Conservation (phyloP, 1,140 invertebrate genomes). For the Heterodera carotae region DNA sequence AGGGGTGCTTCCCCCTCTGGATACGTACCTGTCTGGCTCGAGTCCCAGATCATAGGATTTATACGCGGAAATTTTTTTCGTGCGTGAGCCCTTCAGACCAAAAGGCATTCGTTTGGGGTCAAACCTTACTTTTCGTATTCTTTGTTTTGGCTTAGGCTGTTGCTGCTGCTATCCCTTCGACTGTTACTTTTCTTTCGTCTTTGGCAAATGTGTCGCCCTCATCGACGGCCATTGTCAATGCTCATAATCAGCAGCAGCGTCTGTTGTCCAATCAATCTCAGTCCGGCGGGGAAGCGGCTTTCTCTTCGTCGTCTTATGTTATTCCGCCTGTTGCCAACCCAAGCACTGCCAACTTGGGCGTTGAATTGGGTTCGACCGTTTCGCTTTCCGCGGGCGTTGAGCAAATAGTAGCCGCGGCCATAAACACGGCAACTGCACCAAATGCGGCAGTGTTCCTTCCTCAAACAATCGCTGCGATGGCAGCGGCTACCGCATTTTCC, state of each 20-base stretch:
- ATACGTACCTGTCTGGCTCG: no score
- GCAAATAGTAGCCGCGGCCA: conserved; percentile 27
- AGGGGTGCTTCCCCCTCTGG: no score
- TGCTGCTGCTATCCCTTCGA: background rate
- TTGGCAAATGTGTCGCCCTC: background rate
- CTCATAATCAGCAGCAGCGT: background rate
- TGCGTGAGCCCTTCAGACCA: no score
- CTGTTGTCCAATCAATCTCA: background rate
- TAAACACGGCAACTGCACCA: conserved; percentile 20
- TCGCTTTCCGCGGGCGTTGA: conserved; percentile 25
- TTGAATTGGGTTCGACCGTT: background rate
- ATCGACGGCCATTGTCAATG: background rate
- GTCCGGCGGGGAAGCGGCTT: background rate
- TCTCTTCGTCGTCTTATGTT: background rate
- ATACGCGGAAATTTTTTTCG: no score
- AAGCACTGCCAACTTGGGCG: background rate
- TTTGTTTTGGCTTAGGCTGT: background rate
- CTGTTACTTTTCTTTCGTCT: background rate
- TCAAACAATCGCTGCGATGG: conserved; percentile 17
- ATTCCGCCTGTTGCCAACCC: background rate
- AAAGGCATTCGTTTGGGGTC: no score
- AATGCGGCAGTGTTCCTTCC: conserved; percentile 16
- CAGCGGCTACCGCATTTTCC: conserved; percentile 16
- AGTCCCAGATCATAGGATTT: no score
- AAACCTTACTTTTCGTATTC: no score